A percentile compares a stretch with the other conserved stretches of the same genome.
These are phyloP conservation scores for Drosophila pachea DNA, from an alignment of 1,140 invertebrate species.

Conservation along the genomic window DNA sequence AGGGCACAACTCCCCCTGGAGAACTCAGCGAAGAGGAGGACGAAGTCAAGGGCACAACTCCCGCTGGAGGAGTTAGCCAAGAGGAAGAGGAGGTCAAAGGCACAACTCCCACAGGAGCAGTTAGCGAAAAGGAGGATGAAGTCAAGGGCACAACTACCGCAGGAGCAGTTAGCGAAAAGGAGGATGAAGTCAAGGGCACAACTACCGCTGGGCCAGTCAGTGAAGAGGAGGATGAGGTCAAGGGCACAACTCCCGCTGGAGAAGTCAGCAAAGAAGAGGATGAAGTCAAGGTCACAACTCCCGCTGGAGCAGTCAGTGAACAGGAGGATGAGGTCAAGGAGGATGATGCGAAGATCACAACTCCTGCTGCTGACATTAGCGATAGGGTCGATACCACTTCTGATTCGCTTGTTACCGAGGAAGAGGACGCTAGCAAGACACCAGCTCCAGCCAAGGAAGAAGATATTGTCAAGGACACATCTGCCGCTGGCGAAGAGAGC, in stretches of 20 bases:
- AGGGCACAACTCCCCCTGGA: slow-evolving; percentile 13
- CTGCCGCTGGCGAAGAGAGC: background rate
- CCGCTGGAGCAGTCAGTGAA: background rate
- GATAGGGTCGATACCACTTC: slow-evolving; percentile 7
- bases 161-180: background rate
- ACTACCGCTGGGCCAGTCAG: background rate
- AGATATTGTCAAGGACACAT: slow-evolving; percentile 11
- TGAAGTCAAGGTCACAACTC: slow-evolving; percentile 1
- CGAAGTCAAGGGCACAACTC: slow-evolving; percentile 8
- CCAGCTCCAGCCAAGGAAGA: slow-evolving; percentile 11
- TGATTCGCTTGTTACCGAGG: background rate
- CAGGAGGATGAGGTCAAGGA: slow-evolving; percentile 10
- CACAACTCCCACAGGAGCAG: background rate
- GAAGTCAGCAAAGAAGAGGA: background rate
- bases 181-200: slow-evolving; percentile 1
- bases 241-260: slow-evolving; percentile 2
- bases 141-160: background rate
- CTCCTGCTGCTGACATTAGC: slow-evolving; percentile 2
- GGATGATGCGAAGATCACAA: too few relatives aligned
- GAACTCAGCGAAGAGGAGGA: background rate
- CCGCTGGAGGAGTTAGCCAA: background rate
- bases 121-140: background rate
- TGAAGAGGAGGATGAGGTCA: slow-evolving; percentile 3
- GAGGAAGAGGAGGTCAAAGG: slow-evolving; percentile 11
- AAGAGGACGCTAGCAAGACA: background rate